Percentiles rank a stretch among this genome's conserved stretches.
Conservation (phyloP, 1,140 invertebrate genomes). For the Archivesica marissinica region DNA sequence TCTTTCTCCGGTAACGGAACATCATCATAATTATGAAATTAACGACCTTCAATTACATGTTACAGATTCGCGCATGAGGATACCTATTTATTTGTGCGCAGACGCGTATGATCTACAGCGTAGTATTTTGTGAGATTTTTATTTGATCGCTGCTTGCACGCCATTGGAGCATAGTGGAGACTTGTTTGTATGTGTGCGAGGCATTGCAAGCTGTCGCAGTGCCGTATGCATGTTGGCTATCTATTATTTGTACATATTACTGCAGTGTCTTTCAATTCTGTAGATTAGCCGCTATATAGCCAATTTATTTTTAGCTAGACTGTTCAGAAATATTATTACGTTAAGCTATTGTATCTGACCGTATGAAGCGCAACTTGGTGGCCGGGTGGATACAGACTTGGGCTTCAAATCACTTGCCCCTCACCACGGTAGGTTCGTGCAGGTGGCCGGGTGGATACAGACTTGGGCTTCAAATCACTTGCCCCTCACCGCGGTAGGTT, state of each 20-base stretch:
- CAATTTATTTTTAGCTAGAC: not conserved
- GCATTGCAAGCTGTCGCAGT: not conserved
- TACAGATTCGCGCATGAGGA: not conserved
- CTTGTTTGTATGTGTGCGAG: not conserved
- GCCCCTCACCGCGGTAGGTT: too few species aligned
- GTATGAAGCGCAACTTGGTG: not conserved
- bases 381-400: not conserved
- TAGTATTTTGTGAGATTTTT: not conserved
- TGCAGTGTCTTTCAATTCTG: constrained; percentile 31
- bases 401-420: not conserved
- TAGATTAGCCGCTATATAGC: not conserved
- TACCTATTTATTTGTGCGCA: not conserved
- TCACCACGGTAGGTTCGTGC: not conserved
- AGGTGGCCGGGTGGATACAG: not conserved
- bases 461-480: not conserved
- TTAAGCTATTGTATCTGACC: not conserved
- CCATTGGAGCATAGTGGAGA: not conserved
- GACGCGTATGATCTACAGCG: not conserved
- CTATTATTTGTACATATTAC: constrained; percentile 27
- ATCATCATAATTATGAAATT: not conserved
- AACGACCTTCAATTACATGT: not conserved
- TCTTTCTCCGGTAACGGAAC: not conserved
- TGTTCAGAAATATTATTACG: not conserved
- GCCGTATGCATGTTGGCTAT: constrained; percentile 10
- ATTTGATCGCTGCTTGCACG: not conserved